A percentile compares a stretch with the other conserved stretches of the same genome.
Conservation (phyloP, 1,140 invertebrate genomes). For the Aradophagus sp. region DNA sequence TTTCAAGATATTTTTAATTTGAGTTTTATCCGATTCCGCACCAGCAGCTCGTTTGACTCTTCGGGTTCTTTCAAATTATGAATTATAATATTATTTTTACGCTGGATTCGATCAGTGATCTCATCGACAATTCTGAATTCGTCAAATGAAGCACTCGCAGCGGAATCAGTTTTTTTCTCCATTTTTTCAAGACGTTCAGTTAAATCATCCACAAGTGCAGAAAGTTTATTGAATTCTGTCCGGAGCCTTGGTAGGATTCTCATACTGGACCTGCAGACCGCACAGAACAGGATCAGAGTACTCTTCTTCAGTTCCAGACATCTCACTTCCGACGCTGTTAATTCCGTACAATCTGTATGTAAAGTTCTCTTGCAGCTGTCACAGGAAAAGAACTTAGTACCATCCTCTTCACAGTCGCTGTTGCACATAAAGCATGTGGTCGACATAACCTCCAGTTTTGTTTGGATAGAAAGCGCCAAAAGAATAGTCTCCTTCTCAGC, state of each 20-base stretch:
- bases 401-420: no score
- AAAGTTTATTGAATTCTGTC: not conserved
- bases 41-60: no score
- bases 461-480: no score
- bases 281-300: not conserved
- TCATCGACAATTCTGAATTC: not conserved
- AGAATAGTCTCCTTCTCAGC: no score
- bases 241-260: not conserved
- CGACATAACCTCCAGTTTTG: no score
- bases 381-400: no score
- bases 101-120: not conserved
- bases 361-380: no score
- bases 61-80: not conserved
- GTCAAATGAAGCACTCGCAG: no score
- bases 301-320: slow-evolving; percentile 1
- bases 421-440: no score
- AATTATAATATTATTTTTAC: not conserved
- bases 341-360: not conserved
- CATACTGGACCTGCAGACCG: not conserved
- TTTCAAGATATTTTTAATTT: no score
- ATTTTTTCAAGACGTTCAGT: not conserved
- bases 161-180: no score
- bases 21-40: no score
- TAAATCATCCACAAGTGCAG: not conserved
- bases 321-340: slow-evolving; percentile 3